phyloP scores from a whole-genome alignment of 2,113 vertebrate species.

The Castor canadensis region DNA sequence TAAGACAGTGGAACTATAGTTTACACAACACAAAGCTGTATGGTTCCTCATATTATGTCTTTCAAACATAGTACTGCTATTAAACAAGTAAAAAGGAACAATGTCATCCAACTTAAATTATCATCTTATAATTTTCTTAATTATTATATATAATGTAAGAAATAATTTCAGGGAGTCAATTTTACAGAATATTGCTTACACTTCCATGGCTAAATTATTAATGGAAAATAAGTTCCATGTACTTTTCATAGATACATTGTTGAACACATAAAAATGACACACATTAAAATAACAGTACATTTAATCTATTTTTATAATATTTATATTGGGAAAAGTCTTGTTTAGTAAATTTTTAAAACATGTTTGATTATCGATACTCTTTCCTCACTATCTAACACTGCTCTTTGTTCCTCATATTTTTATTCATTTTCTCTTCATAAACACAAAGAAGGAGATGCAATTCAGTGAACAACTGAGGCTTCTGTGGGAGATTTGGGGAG shows the following conservation, averaged over 20 bases:
- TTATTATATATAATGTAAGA: not conserved
- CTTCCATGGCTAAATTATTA: not conserved
- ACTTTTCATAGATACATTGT: not conserved
- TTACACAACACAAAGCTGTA: not conserved
- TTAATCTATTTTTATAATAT: not conserved
- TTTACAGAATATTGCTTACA: not conserved
- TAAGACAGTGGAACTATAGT: not conserved
- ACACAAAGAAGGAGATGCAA: not conserved
- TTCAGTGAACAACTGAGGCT: not conserved
- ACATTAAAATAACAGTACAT: not conserved
- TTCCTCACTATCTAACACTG: not conserved
- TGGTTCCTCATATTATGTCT: not conserved
- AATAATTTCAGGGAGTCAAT: not conserved
- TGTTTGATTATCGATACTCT: not conserved
- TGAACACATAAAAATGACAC: not conserved
- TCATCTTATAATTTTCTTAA: not conserved
- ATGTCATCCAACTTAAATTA: not conserved
- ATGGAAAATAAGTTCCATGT: not conserved
- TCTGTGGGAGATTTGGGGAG: not conserved
- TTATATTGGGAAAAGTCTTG: not conserved
- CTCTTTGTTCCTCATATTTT: not conserved
- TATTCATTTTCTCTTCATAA: not conserved
- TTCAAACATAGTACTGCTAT: not conserved
- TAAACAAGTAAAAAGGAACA: not conserved
- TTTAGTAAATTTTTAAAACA: not conserved